A percentile compares a stretch with the other conserved stretches of the same genome.
phyloP scores from a whole-genome alignment of 2,113 vertebrate species.

The Girardinichthys multiradiatus region DNA sequence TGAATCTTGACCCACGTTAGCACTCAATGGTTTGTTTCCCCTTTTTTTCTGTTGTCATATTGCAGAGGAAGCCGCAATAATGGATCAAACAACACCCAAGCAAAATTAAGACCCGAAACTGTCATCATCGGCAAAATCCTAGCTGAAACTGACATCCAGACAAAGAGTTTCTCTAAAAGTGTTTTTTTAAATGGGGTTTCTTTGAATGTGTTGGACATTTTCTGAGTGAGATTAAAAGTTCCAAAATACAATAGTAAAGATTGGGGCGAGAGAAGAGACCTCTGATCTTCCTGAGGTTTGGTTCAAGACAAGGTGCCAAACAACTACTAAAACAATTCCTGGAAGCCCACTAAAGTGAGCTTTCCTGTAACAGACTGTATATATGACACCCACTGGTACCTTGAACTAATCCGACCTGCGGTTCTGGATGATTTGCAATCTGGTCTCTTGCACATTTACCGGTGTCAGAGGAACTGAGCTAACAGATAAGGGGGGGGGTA shows the following conservation, averaged over 20 bases:
- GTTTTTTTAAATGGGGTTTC: background rate
- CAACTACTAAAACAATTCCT: conserved; percentile 25
- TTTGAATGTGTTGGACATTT: background rate
- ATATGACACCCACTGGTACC: conserved; percentile 1
- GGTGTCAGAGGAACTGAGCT: background rate
- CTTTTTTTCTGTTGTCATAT: background rate
- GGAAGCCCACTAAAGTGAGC: conserved; percentile 15
- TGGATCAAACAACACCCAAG: background rate
- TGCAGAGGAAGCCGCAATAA: conserved; percentile 30
- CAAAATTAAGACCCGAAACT: background rate
- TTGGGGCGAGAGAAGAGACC: too few relatives aligned
- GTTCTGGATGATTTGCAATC: background rate
- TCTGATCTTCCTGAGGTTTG: background rate
- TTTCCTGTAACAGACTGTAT: conserved; percentile 10
- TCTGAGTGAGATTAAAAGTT: background rate
- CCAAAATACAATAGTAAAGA: too few relatives aligned
- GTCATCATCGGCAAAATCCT: background rate
- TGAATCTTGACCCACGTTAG: background rate
- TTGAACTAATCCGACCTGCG: fast-evolving
- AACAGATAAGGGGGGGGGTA: fast-evolving
- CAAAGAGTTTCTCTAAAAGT: background rate
- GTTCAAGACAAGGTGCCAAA: background rate
- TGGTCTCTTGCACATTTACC: background rate
- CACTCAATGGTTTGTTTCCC: background rate
- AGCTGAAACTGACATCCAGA: background rate